Evolutionary conservation across 2,888 invertebrate genomes (phyloP).

Genomic region (Cybosia mesomella): DNA sequence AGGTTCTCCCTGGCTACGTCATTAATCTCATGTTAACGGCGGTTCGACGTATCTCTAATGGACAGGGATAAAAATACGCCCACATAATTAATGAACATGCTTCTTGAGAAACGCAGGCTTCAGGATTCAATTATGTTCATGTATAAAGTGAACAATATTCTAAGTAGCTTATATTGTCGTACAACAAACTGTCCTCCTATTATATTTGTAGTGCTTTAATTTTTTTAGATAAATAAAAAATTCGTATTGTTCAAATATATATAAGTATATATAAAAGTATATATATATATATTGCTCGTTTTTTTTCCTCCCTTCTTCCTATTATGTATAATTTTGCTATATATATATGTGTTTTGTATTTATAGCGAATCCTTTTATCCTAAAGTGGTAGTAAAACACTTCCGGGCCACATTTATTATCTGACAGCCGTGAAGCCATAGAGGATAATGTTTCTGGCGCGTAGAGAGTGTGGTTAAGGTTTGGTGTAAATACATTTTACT

Average conservation of each 20-base stretch:
- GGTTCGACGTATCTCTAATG: constrained; percentile 77
- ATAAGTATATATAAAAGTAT: no score
- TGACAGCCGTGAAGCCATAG: constrained; percentile 42
- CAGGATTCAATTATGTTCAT: constrained; percentile 33
- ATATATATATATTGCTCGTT: no score
- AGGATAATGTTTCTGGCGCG: constrained; percentile 38
- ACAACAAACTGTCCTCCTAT: no score
- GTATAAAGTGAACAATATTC: constrained; percentile 2
- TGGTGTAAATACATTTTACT: neutral
- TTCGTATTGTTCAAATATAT: no score
- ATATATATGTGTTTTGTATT: constrained; percentile 30
- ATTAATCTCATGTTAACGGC: constrained; percentile 77
- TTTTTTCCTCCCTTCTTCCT: no score
- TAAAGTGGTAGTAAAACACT: constrained; percentile 47
- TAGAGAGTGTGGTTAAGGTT: constrained; percentile 3
- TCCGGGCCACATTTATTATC: constrained; percentile 41
- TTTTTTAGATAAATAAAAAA: no score
- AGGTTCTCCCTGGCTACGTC: constrained; percentile 57
- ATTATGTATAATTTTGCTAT: constrained; percentile 20
- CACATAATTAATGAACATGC: constrained; percentile 75
- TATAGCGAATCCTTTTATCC: constrained; percentile 43
- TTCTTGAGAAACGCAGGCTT: constrained; percentile 52
- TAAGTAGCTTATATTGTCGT: no score
- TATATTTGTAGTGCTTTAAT: no score
- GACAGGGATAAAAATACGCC: constrained; percentile 79